A percentile compares a stretch with the other conserved stretches of the same genome.
phyloP scores from a whole-genome alignment of 1,140 invertebrate species.

The Archivesica marissinica region DNA sequence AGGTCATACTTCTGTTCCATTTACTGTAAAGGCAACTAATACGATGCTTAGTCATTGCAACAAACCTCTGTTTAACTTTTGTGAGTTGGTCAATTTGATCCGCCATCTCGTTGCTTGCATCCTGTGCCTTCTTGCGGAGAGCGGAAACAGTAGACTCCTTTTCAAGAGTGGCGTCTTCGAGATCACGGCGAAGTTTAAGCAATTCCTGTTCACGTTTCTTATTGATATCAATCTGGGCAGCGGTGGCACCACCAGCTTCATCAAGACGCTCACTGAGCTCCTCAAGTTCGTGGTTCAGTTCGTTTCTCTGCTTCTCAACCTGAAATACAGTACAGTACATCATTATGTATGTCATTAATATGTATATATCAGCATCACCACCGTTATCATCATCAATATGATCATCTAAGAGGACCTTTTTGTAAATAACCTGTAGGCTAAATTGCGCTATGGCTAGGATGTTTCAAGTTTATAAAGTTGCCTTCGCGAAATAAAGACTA shows the following conservation, averaged over 20 bases:
- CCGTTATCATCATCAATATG: background rate
- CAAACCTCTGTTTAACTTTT: slow-evolving; percentile 99
- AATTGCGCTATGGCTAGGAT: too few species aligned
- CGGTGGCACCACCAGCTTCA: slow-evolving; percentile 98
- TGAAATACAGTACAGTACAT: too few species aligned
- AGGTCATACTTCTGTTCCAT: background rate
- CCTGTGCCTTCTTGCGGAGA: slow-evolving; percentile 99
- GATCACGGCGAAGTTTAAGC: slow-evolving; percentile 97
- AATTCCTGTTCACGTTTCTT: slow-evolving; percentile 99
- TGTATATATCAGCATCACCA: background rate
- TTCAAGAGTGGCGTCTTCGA: slow-evolving; percentile 99
- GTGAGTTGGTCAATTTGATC: slow-evolving; percentile 99
- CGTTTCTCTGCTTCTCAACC: slow-evolving; percentile 98
- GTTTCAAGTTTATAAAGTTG: too few species aligned
- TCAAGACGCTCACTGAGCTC: slow-evolving; percentile 98
- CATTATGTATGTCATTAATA: too few species aligned
- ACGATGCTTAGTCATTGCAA: slow-evolving; percentile 69
- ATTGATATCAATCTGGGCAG: slow-evolving; percentile 98
- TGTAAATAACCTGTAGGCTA: too few species aligned
- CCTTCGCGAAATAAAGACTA: too few species aligned
- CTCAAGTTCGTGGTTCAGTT: slow-evolving; percentile 97
- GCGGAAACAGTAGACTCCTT: slow-evolving; percentile 97
- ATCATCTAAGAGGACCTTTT: background rate
- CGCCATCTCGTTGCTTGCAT: slow-evolving; percentile 95
- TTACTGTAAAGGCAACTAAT: too few species aligned